Evolutionary conservation across 1,140 invertebrate genomes (phyloP).

Genomic region (Hestina assimilis): DNA sequence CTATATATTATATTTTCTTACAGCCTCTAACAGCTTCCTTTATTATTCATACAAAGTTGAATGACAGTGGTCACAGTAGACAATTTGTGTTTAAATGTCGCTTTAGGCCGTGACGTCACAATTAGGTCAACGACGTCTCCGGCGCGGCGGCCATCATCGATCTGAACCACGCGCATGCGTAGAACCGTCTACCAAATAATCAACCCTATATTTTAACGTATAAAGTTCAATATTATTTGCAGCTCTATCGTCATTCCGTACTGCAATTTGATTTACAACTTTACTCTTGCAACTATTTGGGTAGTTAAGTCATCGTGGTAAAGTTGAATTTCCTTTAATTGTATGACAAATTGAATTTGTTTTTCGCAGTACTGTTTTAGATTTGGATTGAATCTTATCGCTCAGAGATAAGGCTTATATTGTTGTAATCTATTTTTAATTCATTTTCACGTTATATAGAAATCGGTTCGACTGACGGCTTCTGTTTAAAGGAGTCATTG

Average conservation of each 20-base stretch:
- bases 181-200: slow-evolving; percentile 26
- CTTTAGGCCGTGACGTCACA: slow-evolving; percentile 38
- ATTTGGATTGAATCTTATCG: slow-evolving; percentile 14
- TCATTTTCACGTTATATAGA: no score
- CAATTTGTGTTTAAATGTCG: slow-evolving; percentile 1
- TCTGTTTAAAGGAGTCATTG: no score
- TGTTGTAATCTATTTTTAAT: no score
- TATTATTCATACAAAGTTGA: not conserved
- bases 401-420: no score
- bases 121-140: slow-evolving; percentile 65
- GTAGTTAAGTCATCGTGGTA: slow-evolving; percentile 6
- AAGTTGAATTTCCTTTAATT: slow-evolving; percentile 7
- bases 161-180: slow-evolving; percentile 53
- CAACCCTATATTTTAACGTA: slow-evolving; percentile 25
- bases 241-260: slow-evolving; percentile 15
- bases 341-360: not conserved
- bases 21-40: not conserved
- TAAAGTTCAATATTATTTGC: slow-evolving; percentile 33
- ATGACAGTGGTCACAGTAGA: slow-evolving; percentile 12
- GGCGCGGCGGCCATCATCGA: slow-evolving; percentile 56
- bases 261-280: slow-evolving; percentile 30
- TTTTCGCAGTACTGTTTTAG: not conserved
- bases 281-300: not conserved
- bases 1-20: no score
- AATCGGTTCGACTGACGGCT: no score